Base-by-base conservation (phyloP, 2,888 invertebrate species). In the Lampropteryx suffumata region DNA sequence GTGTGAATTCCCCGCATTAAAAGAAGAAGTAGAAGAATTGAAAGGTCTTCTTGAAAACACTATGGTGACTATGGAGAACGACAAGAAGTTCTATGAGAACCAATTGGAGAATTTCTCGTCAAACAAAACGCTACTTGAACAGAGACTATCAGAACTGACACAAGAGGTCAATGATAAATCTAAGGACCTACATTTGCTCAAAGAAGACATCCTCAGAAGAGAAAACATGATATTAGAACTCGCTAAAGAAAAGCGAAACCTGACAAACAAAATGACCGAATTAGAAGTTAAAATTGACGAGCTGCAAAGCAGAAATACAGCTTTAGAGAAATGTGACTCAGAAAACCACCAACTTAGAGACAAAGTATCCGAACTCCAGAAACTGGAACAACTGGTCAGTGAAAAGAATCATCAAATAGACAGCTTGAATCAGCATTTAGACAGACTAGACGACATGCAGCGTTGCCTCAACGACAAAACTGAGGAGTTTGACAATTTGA, bases 191-290 rank as follows among this genome's bases (percentile, higher is more conserved):
- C 82, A 91, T 62, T 69, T 91, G 53, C 79, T 92, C 26, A 90
- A 92, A 78, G 86, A 92, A 67, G 92, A 93, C 63, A 91, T 91
- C 36, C 68, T 90, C 0, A 83, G 91, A 51, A 85, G 92, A 55
- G 92, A 92, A 62, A 91, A 92, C 45, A 92, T 92, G 91, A 90
- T 91, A 55, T 62, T 92, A 40, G 90, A 90, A 71, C 71, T 93
- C 26, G 90, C 92, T 3, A 92, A 91, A 73, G 92, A 92, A 55
- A 92, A 92, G 67, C 86, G 91, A 10, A 91, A 88, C 53, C 65
- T 92, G 47, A 91, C 91, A 1, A 83, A 82, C 49, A 82, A 77
- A 67, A 66, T 82, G 60, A 71, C 83, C n/a, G 91, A 91, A 65
- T 57, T 92, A 27, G 91, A 91, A 64, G 81, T 91, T 10, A 92